Percentiles rank a stretch among this genome's conserved stretches.
phyloP scores from a whole-genome alignment of 1,140 invertebrate genomes.

The Sitobion miscanthi region DNA sequence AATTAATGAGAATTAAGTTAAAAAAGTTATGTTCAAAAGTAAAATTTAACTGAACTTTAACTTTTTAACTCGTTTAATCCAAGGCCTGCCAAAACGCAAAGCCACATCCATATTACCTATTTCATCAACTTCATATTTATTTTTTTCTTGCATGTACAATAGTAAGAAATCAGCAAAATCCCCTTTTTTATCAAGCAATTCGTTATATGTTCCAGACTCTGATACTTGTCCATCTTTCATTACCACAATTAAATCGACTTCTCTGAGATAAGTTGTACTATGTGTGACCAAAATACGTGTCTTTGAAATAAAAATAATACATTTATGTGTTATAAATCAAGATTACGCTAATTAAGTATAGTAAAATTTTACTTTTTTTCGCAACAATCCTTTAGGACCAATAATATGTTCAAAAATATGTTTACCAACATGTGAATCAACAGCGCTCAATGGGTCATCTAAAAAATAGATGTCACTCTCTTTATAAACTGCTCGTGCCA shows the following conservation, averaged over 20 bases:
- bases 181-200: constrained; percentile 80
- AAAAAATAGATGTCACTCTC: too few species aligned
- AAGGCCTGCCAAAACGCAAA: too few species aligned
- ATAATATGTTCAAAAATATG: too few species aligned
- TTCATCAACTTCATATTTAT: constrained; percentile 62
- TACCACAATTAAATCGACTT: constrained; percentile 87
- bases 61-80: too few species aligned
- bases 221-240: constrained; percentile 83
- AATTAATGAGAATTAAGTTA: too few species aligned
- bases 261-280: constrained; percentile 85
- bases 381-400: too few species aligned
- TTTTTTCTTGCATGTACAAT: constrained; percentile 79
- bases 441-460: too few species aligned
- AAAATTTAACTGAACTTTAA: too few species aligned
- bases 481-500: too few species aligned
- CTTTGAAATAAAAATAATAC: constrained; percentile 56
- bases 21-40: too few species aligned
- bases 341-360: not conserved
- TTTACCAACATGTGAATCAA: too few species aligned
- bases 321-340: not conserved
- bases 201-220: constrained; percentile 83
- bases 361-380: constrained; percentile 48
- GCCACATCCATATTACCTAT: constrained; percentile 33
- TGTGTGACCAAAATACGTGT: constrained; percentile 89
- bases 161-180: constrained; percentile 83